Base-by-base conservation (phyloP, 2,888 invertebrate species). In the Idaea aversata region DNA sequence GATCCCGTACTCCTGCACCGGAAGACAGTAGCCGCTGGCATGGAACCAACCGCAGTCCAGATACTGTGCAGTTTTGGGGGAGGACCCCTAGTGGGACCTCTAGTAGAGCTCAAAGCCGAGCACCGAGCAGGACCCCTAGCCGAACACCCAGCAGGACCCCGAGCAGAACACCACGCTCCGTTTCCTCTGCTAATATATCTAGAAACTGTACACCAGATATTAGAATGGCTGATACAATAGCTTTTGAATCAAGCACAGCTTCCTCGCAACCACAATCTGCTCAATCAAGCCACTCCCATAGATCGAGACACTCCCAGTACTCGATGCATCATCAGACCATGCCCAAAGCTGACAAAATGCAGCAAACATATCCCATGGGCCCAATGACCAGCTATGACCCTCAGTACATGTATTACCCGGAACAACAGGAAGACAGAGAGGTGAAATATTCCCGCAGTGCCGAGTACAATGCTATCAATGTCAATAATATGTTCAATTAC, bases 401-500 rank as follows among this genome's bases (percentile, higher is more conserved):
- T 64, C 88, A 84, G 64, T 90, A 83, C 76, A 77, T 84, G 25
- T 91, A 85, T 69, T 89, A 87, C 71, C 79, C 81, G 57, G 92
- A 91, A n/a, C 84, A 81, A 66, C 84, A 77, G 61, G 92, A 92
- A 62, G 92, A 93, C 34, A 82, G 85, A 65, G 92, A 93, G 72
- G 80, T 92, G 3, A 93, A 93, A 74, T 93, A 85, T 79, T 93
- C 93, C 25, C 82, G 90, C 59, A 92, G 87, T 75, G 86, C 89
- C 59, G 92, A 92, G 70, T 93, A 93, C 67, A 84, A 77, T 78
- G 80, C 87, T 61, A 71, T 88, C 67, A 85, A 87, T 76, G 70
- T 80, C 64, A 85, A 77, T 69, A 85, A 81, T 77, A 75, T 84
- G 63, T 87, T 85, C 74, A 70, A 85, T 61, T 83, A 85, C 70